Evolutionary conservation across 2,888 invertebrate genomes (phyloP).

Genomic region (Pyrocoelia pectoralis): DNA sequence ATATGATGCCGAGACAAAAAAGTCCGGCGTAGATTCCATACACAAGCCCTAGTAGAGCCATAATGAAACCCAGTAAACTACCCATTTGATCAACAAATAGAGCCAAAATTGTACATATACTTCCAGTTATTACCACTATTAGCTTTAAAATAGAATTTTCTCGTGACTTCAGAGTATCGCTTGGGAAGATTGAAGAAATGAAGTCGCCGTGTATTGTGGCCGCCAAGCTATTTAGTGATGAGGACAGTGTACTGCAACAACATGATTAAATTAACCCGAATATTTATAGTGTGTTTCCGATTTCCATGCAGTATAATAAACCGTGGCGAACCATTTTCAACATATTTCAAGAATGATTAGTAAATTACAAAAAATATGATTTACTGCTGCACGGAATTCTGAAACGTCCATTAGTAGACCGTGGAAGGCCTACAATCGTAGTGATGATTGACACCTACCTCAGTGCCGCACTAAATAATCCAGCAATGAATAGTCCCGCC

Average conservation of each 20-base stretch:
- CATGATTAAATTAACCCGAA: no score
- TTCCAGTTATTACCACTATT: background rate
- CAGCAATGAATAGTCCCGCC: slow-evolving; percentile 76
- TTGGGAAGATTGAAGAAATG: background rate
- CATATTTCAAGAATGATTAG: no score
- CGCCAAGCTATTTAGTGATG: slow-evolving; percentile 66
- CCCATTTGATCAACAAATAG: slow-evolving; percentile 45
- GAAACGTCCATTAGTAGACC: no score
- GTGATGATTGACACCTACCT: slow-evolving; percentile 54
- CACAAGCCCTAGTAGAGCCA: slow-evolving; percentile 27
- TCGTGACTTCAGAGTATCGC: background rate
- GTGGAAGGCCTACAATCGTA: background rate
- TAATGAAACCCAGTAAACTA: slow-evolving; percentile 67
- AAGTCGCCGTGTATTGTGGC: background rate
- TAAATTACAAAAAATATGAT: no score
- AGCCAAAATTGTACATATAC: background rate
- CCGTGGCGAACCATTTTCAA: no score
- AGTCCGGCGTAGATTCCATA: background rate
- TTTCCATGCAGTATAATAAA: no score
- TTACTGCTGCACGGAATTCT: no score
- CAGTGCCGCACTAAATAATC: slow-evolving; percentile 76
- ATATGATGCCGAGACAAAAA: background rate
- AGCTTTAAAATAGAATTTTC: background rate
- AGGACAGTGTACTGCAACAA: slow-evolving; percentile 71
- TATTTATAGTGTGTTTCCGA: no score